Evolutionary conservation across 1,140 invertebrate species (phyloP).

Genomic region (Nilaparvata lugens): DNA sequence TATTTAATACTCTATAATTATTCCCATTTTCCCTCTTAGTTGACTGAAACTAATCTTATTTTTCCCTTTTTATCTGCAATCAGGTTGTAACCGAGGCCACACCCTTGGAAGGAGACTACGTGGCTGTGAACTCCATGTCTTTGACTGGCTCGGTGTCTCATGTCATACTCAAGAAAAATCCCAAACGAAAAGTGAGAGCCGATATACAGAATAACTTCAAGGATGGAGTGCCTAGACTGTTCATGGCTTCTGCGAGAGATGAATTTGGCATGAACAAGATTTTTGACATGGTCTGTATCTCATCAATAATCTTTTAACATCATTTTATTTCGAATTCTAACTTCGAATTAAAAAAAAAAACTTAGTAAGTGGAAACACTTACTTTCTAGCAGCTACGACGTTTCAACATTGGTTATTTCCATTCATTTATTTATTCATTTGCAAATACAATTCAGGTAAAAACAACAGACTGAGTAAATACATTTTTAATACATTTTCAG

Average conservation of each 20-base stretch:
- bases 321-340: no score
- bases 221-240: constrained; percentile 24
- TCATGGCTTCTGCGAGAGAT: constrained; percentile 25
- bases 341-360: no score
- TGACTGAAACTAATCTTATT: neutral
- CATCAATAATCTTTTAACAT: neutral
- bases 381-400: no score
- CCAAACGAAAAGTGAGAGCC: constrained; percentile 15
- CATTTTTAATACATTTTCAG: no score
- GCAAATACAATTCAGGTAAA: no score
- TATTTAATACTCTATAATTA: neutral
- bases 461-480: no score
- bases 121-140: constrained; percentile 54
- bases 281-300: constrained; percentile 20
- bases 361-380: no score
- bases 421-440: no score
- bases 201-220: constrained; percentile 10
- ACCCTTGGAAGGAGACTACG: constrained; percentile 36
- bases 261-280: constrained; percentile 21
- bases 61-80: neutral
- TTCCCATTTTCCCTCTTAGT: neutral
- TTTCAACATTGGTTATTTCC: no score
- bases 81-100: constrained; percentile 44
- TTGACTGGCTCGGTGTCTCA: constrained; percentile 55
- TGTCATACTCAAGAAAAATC: constrained; percentile 37